phyloP scores from a whole-genome alignment of 30 jellyfish, hydroid and myxozoan genomes.

The Chironex yamaguchii region DNA sequence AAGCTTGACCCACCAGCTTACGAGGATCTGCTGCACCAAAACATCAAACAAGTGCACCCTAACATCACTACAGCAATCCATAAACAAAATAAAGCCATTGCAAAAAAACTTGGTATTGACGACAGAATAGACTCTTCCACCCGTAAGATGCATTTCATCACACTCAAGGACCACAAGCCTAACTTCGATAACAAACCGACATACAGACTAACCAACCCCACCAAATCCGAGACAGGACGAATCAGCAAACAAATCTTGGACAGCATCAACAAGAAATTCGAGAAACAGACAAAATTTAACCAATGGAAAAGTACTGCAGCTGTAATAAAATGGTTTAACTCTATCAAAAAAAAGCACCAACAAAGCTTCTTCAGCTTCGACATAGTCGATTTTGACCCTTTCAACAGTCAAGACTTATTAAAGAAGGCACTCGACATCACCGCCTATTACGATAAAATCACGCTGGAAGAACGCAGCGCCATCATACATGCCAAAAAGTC shows the following conservation, averaged over 20 bases:
- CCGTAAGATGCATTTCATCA: constrained; percentile 15
- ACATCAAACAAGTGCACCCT: constrained; percentile 12
- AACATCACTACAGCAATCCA: neutral
- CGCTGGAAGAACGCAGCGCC: constrained; percentile 25
- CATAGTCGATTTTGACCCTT: constrained; percentile 65
- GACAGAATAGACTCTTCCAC: constrained; percentile 33
- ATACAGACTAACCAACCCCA: constrained; percentile 38
- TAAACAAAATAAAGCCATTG: constrained; percentile 7
- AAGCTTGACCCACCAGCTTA: neutral
- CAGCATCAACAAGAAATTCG: constrained; percentile 22
- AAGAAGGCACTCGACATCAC: constrained; percentile 27
- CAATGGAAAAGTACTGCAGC: constrained; percentile 59
- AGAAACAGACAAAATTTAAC: constrained; percentile 9
- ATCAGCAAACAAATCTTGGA: constrained; percentile 66
- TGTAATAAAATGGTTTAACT: constrained; percentile 43
- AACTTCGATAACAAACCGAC: constrained; percentile 51
- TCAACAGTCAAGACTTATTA: constrained; percentile 31
- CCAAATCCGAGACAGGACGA: constrained; percentile 61
- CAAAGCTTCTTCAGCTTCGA: constrained; percentile 52
- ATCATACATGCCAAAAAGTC: constrained; percentile 69
- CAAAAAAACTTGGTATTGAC: neutral
- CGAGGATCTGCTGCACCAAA: constrained; percentile 11
- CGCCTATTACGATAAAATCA: neutral
- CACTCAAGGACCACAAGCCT: constrained; percentile 60
- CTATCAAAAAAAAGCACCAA: constrained; percentile 33